Percentiles rank a stretch among this genome's conserved stretches.
These are phyloP conservation scores for Eilema griseolum DNA, from an alignment of 2,888 invertebrate species.

Conservation along the genomic window DNA sequence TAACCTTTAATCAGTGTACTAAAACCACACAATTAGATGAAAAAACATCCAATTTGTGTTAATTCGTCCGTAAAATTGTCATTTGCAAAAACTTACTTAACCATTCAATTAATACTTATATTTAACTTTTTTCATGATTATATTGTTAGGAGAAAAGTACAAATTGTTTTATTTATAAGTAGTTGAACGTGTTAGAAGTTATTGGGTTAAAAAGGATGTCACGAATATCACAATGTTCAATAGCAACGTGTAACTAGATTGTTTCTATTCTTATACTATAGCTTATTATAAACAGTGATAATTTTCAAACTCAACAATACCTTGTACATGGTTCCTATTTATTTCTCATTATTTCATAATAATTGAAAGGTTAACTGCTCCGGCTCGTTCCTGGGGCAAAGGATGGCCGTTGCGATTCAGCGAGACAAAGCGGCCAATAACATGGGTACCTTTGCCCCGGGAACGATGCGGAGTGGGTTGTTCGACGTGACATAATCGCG, in stretches of 20 bases:
- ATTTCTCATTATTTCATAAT: background rate
- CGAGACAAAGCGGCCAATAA: no score
- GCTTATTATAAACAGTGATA: conserved; percentile 32
- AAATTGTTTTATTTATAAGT: conserved; percentile 35
- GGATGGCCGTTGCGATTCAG: no score
- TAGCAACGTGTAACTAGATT: conserved; percentile 30
- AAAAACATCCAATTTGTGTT: conserved; percentile 70
- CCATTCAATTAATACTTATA: conserved; percentile 67
- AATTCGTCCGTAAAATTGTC: conserved; percentile 79
- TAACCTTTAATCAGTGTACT: conserved; percentile 39
- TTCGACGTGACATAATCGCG: no score
- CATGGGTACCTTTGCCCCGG: no score
- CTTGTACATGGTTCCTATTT: conserved; percentile 10
- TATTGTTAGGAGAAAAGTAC: conserved; percentile 34
- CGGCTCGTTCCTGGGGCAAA: no score
- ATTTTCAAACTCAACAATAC: conserved; percentile 39
- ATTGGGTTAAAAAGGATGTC: conserved; percentile 38
- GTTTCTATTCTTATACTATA: conserved; percentile 35
- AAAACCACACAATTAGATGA: conserved; percentile 46
- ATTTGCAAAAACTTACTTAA: conserved; percentile 65
- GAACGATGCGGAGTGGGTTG: no score
- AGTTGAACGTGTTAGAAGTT: conserved; percentile 31
- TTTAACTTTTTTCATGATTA: conserved; percentile 53
- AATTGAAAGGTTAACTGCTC: no score
- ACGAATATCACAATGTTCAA: conserved; percentile 27